These are phyloP conservation scores for Phenganax stokvisi DNA, from an alignment of 92 coral and sea anemone genomes.

Conservation along the genomic window DNA sequence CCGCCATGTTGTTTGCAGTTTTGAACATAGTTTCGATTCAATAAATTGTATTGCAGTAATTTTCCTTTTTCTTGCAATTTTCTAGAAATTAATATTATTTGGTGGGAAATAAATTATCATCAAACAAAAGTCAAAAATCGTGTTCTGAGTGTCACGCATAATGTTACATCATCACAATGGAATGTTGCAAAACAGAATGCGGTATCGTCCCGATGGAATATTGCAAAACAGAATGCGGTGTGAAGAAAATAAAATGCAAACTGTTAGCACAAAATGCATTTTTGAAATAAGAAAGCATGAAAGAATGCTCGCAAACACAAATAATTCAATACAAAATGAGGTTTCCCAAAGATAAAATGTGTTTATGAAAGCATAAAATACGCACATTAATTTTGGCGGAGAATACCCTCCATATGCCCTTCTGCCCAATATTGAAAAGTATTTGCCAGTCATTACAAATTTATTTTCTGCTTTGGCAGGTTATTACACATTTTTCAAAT, in stretches of 20 bases:
- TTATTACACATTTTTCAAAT: no score
- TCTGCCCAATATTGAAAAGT: no score
- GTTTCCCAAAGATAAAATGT: not conserved
- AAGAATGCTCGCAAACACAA: not conserved
- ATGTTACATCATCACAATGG: slow-evolving; percentile 17
- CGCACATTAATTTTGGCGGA: not conserved
- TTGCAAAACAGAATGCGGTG: not conserved
- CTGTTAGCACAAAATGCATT: not conserved
- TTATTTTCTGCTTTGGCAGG: no score
- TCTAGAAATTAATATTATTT: not conserved
- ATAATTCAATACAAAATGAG: not conserved
- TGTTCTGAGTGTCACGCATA: slow-evolving; percentile 2
- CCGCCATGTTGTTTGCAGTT: not conserved
- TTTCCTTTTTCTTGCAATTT: no score
- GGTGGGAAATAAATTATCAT: slow-evolving; percentile 13
- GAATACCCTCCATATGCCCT: not conserved
- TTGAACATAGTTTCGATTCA: no score
- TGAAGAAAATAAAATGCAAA: slow-evolving; percentile 5
- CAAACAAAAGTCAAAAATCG: not conserved
- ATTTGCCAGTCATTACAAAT: no score
- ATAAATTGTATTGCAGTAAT: no score
- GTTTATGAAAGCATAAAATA: not conserved
- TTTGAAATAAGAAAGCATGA: not conserved
- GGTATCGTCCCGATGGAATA: no score
- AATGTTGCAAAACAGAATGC: not conserved